phyloP scores from a whole-genome alignment of 2,797 vertebrate genomes.

The Cercopithecus petaurista region DNA sequence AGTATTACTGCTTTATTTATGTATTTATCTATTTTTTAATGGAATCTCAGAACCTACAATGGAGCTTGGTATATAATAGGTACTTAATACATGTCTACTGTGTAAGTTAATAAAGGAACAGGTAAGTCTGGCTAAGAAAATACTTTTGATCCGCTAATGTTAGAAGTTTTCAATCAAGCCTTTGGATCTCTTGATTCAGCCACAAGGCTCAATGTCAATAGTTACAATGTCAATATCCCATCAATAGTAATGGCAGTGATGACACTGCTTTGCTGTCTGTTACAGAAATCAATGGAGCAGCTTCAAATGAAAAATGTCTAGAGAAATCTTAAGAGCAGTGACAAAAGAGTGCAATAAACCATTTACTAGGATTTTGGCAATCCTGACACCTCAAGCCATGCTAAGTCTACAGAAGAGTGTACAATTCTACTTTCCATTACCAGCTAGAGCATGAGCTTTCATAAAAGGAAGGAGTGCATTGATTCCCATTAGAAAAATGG shows the following conservation, averaged over 20 bases:
- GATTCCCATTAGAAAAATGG: background rate
- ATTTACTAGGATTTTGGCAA: background rate
- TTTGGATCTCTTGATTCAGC: background rate
- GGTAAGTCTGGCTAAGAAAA: background rate
- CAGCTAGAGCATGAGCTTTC: background rate
- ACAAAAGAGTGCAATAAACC: background rate
- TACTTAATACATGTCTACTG: background rate
- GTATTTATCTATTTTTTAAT: background rate
- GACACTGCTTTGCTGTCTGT: background rate
- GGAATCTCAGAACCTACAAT: background rate
- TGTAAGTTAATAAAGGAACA: background rate
- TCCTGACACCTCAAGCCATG: background rate
- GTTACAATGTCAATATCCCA: background rate
- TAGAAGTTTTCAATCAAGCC: background rate
- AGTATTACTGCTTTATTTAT: background rate
- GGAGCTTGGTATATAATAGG: background rate
- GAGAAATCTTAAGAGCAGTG: background rate
- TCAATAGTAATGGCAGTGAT: background rate
- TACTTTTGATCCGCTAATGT: background rate
- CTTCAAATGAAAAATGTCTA: slow-evolving; percentile 1
- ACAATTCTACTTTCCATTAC: background rate
- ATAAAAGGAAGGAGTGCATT: background rate
- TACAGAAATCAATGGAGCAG: background rate
- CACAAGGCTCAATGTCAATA: background rate
- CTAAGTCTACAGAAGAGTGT: background rate